Base-by-base conservation (phyloP, 2,888 invertebrate genomes). In the Apocheima hispidaria region DNA sequence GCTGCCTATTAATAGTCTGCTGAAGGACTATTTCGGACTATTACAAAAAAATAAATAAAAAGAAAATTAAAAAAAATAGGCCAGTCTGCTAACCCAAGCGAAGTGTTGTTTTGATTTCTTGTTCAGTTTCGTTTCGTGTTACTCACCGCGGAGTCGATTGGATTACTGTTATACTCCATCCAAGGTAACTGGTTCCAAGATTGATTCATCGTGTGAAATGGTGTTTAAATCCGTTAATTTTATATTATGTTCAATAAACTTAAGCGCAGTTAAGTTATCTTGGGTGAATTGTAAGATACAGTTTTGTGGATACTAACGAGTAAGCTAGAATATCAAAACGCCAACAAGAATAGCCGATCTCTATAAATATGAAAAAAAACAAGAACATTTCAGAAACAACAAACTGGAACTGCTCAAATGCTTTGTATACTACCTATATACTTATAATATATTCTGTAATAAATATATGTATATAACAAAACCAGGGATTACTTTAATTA, bases 91-190 rank as follows among this genome's bases (percentile, higher is more conserved):
- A 48, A 70, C 65, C 83, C 79, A 78, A 78, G 71, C 77, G 79
- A 76, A 72, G 78, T 78, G 78, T 78, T 77, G 77, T 77, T 83
- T 83, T 85, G 84, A 85, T 84, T 86, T 84, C 87, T 86, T 84
- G 83, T 46, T 48, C 48, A 62, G 60, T 66, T 65, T 72, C 69
- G 60, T 66, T 65, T 72, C 69, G 66, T 71, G 71, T 66, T 67
- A 64, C 71, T 70, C 72, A 78, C 73, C 68, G 71, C 70, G 67
- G 65, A 60, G 60, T 63, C 72, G 71, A 77, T 80, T 78, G 73
- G 74, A 74, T 77, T 79, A 80, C 80, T 75, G 79, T 81, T 77
- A 75, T 69, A 38, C 40, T 66, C 65, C 33, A 55, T 61, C 41
- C 48, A 44, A 52, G 43, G 46, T 59, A 56, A 62, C 62, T 66